These are phyloP conservation scores for Zeus faber DNA, from an alignment of 2,113 vertebrate species.

Conservation along the genomic window DNA sequence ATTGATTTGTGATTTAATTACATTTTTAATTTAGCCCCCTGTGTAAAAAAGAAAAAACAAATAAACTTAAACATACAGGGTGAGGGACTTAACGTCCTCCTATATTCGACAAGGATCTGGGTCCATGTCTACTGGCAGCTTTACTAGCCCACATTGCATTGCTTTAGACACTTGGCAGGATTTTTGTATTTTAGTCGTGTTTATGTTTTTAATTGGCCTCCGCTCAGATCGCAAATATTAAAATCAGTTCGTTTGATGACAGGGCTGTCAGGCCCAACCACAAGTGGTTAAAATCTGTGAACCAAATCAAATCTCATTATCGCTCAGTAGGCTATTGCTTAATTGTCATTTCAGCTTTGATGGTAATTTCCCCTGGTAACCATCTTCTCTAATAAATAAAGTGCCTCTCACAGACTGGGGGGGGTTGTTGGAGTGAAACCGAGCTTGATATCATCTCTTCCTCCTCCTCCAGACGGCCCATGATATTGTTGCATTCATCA, in stretches of 20 bases:
- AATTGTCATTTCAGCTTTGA: slow-evolving; percentile 53
- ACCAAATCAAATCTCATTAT: slow-evolving; percentile 55
- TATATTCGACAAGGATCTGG: too few relatives aligned
- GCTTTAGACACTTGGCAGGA: background rate
- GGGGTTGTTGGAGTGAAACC: slow-evolving; percentile 4
- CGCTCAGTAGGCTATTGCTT: slow-evolving; percentile 33
- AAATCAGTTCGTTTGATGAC: slow-evolving; percentile 37
- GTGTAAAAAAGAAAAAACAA: too few relatives aligned
- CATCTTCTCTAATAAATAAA: slow-evolving; percentile 48
- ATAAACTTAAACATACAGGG: too few relatives aligned
- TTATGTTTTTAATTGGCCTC: slow-evolving; percentile 1
- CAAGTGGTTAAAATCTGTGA: slow-evolving; percentile 33
- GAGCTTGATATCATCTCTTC: background rate
- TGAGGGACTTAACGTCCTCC: too few relatives aligned
- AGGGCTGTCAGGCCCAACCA: background rate
- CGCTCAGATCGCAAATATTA: slow-evolving; percentile 20
- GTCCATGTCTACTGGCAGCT: too few relatives aligned
- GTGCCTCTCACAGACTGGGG: slow-evolving; percentile 22
- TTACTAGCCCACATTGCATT: background rate
- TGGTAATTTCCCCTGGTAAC: slow-evolving; percentile 50
- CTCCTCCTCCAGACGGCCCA: background rate
- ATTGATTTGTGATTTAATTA: slow-evolving; percentile 3
- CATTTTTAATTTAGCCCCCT: background rate
- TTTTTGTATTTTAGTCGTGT: too few relatives aligned
- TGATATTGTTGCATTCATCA: slow-evolving; percentile 15